These are phyloP conservation scores for Yponomeuta plumbellus DNA, from an alignment of 2,888 invertebrate genomes.

Conservation along the genomic window DNA sequence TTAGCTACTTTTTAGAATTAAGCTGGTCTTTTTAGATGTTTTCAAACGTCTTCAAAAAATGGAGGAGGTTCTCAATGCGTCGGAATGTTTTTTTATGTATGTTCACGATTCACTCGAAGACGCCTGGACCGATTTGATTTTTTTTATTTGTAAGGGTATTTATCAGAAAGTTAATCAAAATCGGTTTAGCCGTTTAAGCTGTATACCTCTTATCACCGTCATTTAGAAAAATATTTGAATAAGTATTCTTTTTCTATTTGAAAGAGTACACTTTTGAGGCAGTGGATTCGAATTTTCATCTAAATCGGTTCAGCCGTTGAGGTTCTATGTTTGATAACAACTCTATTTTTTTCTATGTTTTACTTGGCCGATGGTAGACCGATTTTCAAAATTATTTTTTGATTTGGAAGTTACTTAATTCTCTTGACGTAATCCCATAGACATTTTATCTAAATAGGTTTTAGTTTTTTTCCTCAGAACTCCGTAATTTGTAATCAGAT, in stretches of 20 bases:
- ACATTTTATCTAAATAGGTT: constrained; percentile 4
- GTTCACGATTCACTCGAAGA: too few relatives aligned
- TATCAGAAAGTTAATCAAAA: too few relatives aligned
- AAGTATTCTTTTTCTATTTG: constrained; percentile 4
- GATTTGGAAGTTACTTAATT: constrained; percentile 2
- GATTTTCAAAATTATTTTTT: constrained; percentile 3
- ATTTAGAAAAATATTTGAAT: not conserved
- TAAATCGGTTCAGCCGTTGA: too few relatives aligned
- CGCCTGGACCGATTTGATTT: too few relatives aligned
- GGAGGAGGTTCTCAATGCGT: too few relatives aligned
- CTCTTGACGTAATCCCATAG: constrained; percentile 6
- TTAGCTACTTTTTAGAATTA: constrained; percentile 3
- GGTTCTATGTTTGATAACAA: constrained; percentile 3
- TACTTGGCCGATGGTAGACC: not conserved
- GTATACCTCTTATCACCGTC: too few relatives aligned
- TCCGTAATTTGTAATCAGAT: not conserved
- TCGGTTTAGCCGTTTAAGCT: too few relatives aligned
- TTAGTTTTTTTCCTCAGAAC: constrained; percentile 3
- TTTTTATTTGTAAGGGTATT: too few relatives aligned
- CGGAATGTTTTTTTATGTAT: too few relatives aligned
- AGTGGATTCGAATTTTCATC: not conserved
- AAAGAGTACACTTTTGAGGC: constrained; percentile 1
- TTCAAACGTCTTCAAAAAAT: not conserved
- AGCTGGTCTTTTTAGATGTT: constrained; percentile 3
- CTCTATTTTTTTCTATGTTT: constrained; percentile 2